phyloP scores from a whole-genome alignment of 2,888 invertebrate genomes.

The Tetropium fuscum region DNA sequence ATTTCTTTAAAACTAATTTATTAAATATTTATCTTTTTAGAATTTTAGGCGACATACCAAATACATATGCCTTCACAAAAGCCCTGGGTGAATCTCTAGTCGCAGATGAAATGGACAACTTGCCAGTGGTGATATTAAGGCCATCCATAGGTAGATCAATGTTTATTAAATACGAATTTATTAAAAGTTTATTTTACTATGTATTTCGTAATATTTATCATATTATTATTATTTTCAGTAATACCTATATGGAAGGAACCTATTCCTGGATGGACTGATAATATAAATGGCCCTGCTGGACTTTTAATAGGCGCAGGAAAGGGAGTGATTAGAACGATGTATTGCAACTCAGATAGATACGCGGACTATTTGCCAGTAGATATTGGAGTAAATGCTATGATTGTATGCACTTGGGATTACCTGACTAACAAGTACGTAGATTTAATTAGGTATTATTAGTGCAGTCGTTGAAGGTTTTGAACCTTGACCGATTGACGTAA shows the following conservation, averaged over 20 bases:
- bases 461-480: no score
- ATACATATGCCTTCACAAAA: constrained; percentile 95
- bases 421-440: constrained; percentile 67
- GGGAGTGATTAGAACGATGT: constrained; percentile 89
- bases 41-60: constrained; percentile 82
- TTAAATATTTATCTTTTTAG: constrained; percentile 62
- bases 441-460: no score
- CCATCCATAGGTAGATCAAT: constrained; percentile 82
- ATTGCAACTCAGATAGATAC: constrained; percentile 74
- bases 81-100: constrained; percentile 89
- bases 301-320: constrained; percentile 86
- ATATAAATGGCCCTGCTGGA: constrained; percentile 93
- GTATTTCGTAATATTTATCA: no score
- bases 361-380: constrained; percentile 79
- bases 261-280: constrained; percentile 92
- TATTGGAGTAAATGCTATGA: constrained; percentile 81
- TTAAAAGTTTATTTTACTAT: no score
- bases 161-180: neutral
- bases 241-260: constrained; percentile 90
- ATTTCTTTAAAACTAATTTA: no score
- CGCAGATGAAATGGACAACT: constrained; percentile 78
- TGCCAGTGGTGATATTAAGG: constrained; percentile 85
- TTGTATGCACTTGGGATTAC: constrained; percentile 67
- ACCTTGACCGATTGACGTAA: no score
- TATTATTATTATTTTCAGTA: constrained; percentile 66